Conservation (phyloP, 92 coral and sea anemone genomes). For the Palythoa heliodiscus region DNA sequence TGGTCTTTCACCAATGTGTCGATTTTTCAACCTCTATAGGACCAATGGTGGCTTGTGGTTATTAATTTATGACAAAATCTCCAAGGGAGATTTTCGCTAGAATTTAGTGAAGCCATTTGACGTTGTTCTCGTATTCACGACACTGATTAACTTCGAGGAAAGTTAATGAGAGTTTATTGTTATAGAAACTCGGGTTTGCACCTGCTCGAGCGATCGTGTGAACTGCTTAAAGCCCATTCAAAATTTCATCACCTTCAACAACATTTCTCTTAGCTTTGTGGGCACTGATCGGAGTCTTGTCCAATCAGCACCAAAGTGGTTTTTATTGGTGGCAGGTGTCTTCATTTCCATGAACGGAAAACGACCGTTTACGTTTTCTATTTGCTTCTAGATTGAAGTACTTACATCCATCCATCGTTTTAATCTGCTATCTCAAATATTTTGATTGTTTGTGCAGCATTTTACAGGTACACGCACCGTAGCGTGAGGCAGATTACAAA, state of each 20-base stretch:
- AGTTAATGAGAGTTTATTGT: conserved; percentile 13
- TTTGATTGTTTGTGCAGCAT: neutral
- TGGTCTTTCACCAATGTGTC: neutral
- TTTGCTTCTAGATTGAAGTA: conserved; percentile 16
- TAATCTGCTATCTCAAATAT: neutral
- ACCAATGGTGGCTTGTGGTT: neutral
- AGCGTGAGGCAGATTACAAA: neutral
- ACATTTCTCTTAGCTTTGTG: neutral
- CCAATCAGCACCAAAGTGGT: conserved; percentile 27
- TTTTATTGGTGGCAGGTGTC: conserved; percentile 30
- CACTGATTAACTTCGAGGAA: conserved; percentile 9
- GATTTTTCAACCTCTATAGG: neutral
- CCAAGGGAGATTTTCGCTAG: conserved; percentile 9
- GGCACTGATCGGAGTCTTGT: neutral
- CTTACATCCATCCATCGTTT: neutral
- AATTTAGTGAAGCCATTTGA: neutral
- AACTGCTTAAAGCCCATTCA: conserved; percentile 22
- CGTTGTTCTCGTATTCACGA: neutral
- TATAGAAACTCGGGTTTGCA: neutral
- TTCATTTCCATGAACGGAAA: neutral
- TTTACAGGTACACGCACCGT: no score
- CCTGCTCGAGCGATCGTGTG: conserved; percentile 10
- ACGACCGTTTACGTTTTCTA: neutral
- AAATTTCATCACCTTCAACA: neutral
- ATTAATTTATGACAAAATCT: neutral